Percentiles rank a stretch among this genome's conserved stretches.
Conservation (phyloP, 2,888 invertebrate genomes). For the Drosophila suboccidentalis region DNA sequence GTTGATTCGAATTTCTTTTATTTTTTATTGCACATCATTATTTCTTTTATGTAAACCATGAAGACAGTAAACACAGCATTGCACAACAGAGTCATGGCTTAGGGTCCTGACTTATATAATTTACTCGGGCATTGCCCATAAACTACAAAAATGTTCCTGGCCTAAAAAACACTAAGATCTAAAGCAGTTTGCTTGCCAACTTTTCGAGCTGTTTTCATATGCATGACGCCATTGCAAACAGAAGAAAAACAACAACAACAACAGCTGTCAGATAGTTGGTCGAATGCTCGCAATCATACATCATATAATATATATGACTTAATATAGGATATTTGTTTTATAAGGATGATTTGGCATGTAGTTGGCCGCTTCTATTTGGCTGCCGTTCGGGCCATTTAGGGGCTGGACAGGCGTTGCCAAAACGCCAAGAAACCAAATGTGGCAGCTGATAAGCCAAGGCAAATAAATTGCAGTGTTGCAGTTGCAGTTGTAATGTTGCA, state of each 20-base stretch:
- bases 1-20: background rate
- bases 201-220: conserved; percentile 1
- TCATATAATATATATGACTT: conserved; percentile 22
- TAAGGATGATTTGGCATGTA: conserved; percentile 23
- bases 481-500: conserved; percentile 8
- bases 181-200: conserved; percentile 32
- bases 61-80: conserved; percentile 4
- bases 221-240: background rate
- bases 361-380: conserved; percentile 1
- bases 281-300: conserved; percentile 6
- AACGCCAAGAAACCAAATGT: conserved; percentile 6
- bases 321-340: conserved; percentile 24
- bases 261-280: conserved; percentile 31
- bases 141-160: background rate
- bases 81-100: conserved; percentile 13
- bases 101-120: conserved; percentile 2
- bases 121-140: conserved; percentile 1
- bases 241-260: conserved; percentile 16
- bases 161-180: conserved; percentile 3
- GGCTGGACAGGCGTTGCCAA: conserved; percentile 67
- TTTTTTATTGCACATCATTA: background rate
- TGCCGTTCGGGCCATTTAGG: conserved; percentile 51
- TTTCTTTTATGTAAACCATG: background rate
- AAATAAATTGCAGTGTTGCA: conserved; percentile 62
- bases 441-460: conserved; percentile 67